Evolutionary conservation across 2,797 vertebrate species (phyloP).

Genomic region (Potorous gilbertii): DNA sequence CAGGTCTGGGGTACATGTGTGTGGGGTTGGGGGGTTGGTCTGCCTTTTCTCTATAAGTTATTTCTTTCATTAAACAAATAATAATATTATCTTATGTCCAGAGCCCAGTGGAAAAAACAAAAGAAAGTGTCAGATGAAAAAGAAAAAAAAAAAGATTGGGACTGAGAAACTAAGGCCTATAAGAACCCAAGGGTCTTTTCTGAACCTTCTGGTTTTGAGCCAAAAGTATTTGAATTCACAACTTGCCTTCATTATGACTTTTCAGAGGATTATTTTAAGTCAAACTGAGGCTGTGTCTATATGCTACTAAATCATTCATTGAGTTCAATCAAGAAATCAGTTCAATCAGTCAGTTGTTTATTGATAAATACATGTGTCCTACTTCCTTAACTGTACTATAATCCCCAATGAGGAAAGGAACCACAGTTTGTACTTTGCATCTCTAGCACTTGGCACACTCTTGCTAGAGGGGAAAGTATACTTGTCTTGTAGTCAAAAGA

Average conservation of each 20-base stretch:
- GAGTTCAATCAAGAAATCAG: neutral
- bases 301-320: neutral
- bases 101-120: slow-evolving; percentile 47
- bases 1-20: neutral
- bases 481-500: neutral
- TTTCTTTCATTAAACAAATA: slow-evolving; percentile 56
- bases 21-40: neutral
- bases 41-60: slow-evolving; percentile 43
- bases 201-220: slow-evolving; percentile 19
- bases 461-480: neutral
- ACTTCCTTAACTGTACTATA: neutral
- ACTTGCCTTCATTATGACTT: neutral
- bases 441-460: neutral
- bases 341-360: neutral
- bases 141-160: slow-evolving; percentile 54
- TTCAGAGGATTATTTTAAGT: neutral
- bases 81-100: slow-evolving; percentile 31
- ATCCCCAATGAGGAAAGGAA: neutral
- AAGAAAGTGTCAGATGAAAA: slow-evolving; percentile 53
- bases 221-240: slow-evolving; percentile 14
- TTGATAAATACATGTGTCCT: neutral
- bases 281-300: neutral
- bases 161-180: slow-evolving; percentile 7
- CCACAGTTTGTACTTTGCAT: neutral
- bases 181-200: slow-evolving; percentile 36